A percentile compares a stretch with the other conserved stretches of the same genome.
These are phyloP conservation scores for Erpobdella octoculata DNA, from an alignment of 2,888 invertebrate genomes.

Conservation along the genomic window DNA sequence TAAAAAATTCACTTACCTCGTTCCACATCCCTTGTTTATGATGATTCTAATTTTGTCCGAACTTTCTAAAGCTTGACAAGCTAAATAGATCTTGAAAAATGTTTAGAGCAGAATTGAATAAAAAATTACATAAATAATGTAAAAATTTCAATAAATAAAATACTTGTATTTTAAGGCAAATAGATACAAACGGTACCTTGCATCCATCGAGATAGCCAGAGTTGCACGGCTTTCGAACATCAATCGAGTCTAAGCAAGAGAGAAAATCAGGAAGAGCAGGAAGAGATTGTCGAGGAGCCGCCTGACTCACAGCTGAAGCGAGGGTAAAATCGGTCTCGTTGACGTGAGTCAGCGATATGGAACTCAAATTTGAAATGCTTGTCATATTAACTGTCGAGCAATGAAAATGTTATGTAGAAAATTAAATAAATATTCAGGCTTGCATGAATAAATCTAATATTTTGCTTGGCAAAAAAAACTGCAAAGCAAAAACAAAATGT, in stretches of 20 bases:
- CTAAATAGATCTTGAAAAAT: conserved; percentile 63
- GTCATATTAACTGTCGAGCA: background rate
- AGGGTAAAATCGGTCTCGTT: conserved; percentile 39
- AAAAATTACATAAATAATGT: background rate
- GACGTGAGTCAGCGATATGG: conserved; percentile 41
- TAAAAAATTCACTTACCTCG: conserved; percentile 59
- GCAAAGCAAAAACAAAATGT: background rate
- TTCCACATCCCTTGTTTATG: conserved; percentile 73
- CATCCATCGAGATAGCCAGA: conserved; percentile 82
- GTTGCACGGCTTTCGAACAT: conserved; percentile 65
- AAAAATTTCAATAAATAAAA: background rate
- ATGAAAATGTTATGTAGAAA: background rate
- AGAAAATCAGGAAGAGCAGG: background rate
- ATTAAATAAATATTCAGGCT: too few species aligned
- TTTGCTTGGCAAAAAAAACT: background rate
- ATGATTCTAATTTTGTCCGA: conserved; percentile 64
- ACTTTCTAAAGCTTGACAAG: conserved; percentile 61
- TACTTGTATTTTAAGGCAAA: background rate
- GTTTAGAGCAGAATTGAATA: background rate
- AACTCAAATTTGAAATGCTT: conserved; percentile 39
- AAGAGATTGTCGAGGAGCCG: background rate
- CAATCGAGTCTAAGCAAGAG: conserved; percentile 51
- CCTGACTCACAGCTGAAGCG: background rate
- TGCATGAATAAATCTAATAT: too few species aligned
- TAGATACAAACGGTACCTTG: conserved; percentile 57